These are phyloP conservation scores for Eretmochelys imbricata DNA, from an alignment of 2,113 vertebrate species.

Conservation along the genomic window DNA sequence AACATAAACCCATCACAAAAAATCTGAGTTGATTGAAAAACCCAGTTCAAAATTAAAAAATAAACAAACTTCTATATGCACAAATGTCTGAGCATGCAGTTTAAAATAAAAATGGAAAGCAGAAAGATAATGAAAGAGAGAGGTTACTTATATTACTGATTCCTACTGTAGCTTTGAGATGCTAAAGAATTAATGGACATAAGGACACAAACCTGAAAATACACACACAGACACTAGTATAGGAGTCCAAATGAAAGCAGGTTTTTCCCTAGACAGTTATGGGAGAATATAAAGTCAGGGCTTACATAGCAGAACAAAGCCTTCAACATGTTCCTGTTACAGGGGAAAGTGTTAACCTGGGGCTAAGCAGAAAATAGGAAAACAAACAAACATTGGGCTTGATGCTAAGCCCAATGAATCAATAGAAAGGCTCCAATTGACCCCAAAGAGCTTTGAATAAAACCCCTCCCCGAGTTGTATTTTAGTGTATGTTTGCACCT, in stretches of 20 bases:
- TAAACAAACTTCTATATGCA: slow-evolving; percentile 14
- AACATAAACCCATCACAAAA: slow-evolving; percentile 47
- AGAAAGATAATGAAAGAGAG: background rate
- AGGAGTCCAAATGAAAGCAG: background rate
- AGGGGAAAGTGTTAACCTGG: background rate
- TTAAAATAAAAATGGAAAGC: background rate
- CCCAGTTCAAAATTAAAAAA: background rate
- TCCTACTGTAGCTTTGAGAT: background rate
- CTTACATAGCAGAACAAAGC: background rate
- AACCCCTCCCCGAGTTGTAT: rapidly evolving
- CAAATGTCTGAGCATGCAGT: background rate
- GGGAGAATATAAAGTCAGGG: background rate
- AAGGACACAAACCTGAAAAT: background rate
- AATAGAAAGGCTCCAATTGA: background rate
- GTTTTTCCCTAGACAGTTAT: background rate
- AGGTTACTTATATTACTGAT: background rate
- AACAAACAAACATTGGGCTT: background rate
- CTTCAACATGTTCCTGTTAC: background rate
- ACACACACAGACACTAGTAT: background rate
- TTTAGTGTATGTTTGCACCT: background rate
- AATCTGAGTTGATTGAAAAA: slow-evolving; percentile 10
- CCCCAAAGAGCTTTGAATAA: background rate
- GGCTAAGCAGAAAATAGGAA: background rate
- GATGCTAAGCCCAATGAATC: background rate
- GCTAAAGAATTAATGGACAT: background rate